A percentile compares a stretch with the other conserved stretches of the same genome.
Conservation (phyloP, 2,888 invertebrate genomes). For the Hipparchia semele region DNA sequence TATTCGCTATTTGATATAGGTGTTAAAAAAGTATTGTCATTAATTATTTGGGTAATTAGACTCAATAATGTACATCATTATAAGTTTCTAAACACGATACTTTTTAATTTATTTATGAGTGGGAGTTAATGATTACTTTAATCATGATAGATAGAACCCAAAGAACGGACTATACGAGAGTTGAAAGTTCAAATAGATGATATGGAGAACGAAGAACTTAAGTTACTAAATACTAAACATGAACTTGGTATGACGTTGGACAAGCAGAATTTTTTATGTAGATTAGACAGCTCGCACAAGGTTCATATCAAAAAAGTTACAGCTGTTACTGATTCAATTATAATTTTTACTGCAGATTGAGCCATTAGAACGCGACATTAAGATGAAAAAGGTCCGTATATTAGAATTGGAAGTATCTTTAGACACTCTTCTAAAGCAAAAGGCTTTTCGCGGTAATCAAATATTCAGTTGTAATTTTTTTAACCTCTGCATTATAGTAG, state of each 20-base stretch:
- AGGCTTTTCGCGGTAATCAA: constrained; percentile 82
- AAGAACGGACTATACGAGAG: constrained; percentile 90
- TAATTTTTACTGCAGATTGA: constrained; percentile 85
- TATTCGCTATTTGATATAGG: not conserved
- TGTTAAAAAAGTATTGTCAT: too few relatives aligned
- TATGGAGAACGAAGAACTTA: constrained; percentile 92
- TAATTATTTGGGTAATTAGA: too few relatives aligned
- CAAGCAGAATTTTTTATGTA: constrained; percentile 8
- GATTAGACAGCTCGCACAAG: constrained; percentile 22
- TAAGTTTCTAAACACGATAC: too few relatives aligned
- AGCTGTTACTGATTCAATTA: constrained; percentile 58
- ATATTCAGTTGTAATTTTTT: constrained; percentile 79
- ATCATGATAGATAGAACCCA: constrained; percentile 88
- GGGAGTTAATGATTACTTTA: not conserved
- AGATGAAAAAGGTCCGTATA: constrained; percentile 91
- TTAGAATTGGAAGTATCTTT: constrained; percentile 92
- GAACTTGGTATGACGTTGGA: constrained; percentile 66
- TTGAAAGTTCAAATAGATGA: constrained; percentile 91
- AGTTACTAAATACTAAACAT: constrained; percentile 80
- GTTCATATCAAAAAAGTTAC: constrained; percentile 66
- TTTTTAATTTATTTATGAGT: not conserved
- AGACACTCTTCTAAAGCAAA: constrained; percentile 89
- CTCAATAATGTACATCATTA: too few relatives aligned
- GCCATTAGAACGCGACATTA: constrained; percentile 92
- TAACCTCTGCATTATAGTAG: constrained; percentile 25